Percentiles rank a stretch among this genome's conserved stretches.
phyloP scores from a whole-genome alignment of 2,888 invertebrate genomes.

The Drosophila affinis region DNA sequence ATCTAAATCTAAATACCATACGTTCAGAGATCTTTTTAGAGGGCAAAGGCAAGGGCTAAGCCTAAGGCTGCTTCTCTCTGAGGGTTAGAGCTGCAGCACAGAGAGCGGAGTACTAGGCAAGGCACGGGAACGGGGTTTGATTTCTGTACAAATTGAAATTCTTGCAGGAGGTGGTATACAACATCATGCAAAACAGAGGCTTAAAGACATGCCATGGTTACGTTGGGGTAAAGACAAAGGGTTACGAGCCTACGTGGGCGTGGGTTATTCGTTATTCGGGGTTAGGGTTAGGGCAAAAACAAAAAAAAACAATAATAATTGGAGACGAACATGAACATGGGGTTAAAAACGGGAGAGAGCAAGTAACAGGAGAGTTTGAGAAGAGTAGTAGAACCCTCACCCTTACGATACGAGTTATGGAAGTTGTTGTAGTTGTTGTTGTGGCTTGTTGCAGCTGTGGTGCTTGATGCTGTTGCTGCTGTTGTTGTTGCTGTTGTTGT shows the following conservation, averaged over 20 bases:
- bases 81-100: slow-evolving; percentile 2
- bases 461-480: slow-evolving; percentile 52
- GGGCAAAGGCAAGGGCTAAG: not conserved
- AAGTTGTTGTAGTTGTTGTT: slow-evolving; percentile 53
- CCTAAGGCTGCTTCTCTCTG: slow-evolving; percentile 1
- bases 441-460: slow-evolving; percentile 58
- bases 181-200: slow-evolving; percentile 53
- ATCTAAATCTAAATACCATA: slow-evolving; percentile 6
- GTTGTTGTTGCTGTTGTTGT: slow-evolving; percentile 50
- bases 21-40: slow-evolving; percentile 10
- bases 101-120: slow-evolving; percentile 6
- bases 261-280: slow-evolving; percentile 28
- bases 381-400: slow-evolving; percentile 79
- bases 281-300: slow-evolving; percentile 35
- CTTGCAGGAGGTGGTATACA: slow-evolving; percentile 5
- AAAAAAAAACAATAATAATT: slow-evolving; percentile 12
- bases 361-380: slow-evolving; percentile 25
- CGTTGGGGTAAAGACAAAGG: slow-evolving; percentile 22
- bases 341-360: slow-evolving; percentile 6
- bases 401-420: slow-evolving; percentile 80
- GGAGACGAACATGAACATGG: slow-evolving; percentile 22
- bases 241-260: slow-evolving; percentile 30
- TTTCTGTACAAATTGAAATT: slow-evolving; percentile 20
- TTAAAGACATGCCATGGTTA: slow-evolving; percentile 49
- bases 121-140: slow-evolving; percentile 1